These are phyloP conservation scores for Macrotrachela quadricornifera DNA, from an alignment of 1,140 invertebrate species.

Conservation along the genomic window DNA sequence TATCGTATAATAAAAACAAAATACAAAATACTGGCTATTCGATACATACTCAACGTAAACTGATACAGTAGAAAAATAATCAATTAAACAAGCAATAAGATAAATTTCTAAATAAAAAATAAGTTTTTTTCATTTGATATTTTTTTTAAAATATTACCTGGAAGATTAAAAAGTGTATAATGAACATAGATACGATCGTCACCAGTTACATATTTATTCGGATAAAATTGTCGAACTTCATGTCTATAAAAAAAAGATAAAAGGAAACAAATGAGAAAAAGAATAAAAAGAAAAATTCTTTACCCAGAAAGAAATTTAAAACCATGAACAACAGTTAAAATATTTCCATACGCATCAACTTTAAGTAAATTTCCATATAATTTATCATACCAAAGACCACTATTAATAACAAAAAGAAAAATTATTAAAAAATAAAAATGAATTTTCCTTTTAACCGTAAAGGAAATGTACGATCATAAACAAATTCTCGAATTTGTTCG, in stretches of 20 bases:
- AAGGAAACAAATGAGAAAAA: slow-evolving; percentile 7
- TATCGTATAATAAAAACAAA: too few relatives aligned
- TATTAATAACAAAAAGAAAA: slow-evolving; percentile 16
- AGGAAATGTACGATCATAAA: slow-evolving; percentile 88
- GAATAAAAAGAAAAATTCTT: slow-evolving; percentile 42
- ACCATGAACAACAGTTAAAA: slow-evolving; percentile 79
- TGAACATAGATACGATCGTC: slow-evolving; percentile 84
- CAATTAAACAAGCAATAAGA: slow-evolving; percentile 72
- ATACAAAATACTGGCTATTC: too few relatives aligned
- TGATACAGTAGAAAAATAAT: slow-evolving; percentile 74
- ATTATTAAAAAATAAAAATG: not conserved
- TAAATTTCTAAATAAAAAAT: slow-evolving; percentile 52
- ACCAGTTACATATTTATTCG: slow-evolving; percentile 85
- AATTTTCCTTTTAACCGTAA: too few relatives aligned
- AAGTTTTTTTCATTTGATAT: too few relatives aligned
- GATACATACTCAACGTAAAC: slow-evolving; percentile 51
- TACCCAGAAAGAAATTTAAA: slow-evolving; percentile 92
- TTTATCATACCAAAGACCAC: slow-evolving; percentile 94
- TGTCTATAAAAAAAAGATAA: slow-evolving; percentile 42
- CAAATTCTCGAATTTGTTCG: slow-evolving; percentile 65
- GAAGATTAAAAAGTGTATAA: slow-evolving; percentile 90
- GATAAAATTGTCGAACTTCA: slow-evolving; percentile 84
- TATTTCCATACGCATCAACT: slow-evolving; percentile 93
- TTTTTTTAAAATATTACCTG: slow-evolving; percentile 25
- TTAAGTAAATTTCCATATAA: slow-evolving; percentile 85